These are phyloP conservation scores for Agrochola lychnidis DNA, from an alignment of 2,888 invertebrate genomes.

Conservation along the genomic window DNA sequence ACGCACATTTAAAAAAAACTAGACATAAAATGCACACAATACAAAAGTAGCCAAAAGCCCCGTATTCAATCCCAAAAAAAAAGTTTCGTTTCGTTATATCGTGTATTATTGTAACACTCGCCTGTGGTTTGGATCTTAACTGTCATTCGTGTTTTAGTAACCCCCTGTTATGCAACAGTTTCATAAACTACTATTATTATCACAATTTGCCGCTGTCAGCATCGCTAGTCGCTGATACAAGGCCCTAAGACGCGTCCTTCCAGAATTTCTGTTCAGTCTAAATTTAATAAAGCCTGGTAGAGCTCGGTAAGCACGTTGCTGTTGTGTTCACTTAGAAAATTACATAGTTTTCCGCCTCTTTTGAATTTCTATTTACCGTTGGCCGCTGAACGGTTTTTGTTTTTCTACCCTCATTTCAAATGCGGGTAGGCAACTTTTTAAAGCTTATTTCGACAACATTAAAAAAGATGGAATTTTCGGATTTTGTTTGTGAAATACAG, in stretches of 20 bases:
- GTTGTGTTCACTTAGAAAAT: conserved; percentile 64
- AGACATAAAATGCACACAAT: too few species aligned
- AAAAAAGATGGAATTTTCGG: not conserved
- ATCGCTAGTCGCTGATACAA: conserved; percentile 30
- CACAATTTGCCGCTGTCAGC: not conserved
- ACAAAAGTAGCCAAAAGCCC: too few species aligned
- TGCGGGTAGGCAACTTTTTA: not conserved
- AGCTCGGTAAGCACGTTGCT: conserved; percentile 51
- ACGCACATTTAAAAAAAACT: too few species aligned
- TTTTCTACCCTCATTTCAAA: conserved; percentile 31
- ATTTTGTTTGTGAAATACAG: not conserved
- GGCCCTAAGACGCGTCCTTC: conserved; percentile 6
- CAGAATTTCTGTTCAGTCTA: conserved; percentile 58
- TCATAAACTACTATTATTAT: not conserved
- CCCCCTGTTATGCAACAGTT: not conserved
- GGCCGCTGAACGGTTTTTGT: conserved; percentile 41
- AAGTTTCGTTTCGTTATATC: too few species aligned
- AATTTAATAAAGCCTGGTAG: conserved; percentile 64
- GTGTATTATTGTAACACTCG: not conserved
- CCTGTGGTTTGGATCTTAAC: not conserved
- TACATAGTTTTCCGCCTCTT: conserved; percentile 56
- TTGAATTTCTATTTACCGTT: conserved; percentile 51
- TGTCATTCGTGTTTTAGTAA: not conserved
- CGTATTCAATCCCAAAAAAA: too few species aligned
- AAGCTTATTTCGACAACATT: not conserved